These are phyloP conservation scores for Notechis scutatus DNA, from an alignment of 2,113 vertebrate species.

Conservation along the genomic window DNA sequence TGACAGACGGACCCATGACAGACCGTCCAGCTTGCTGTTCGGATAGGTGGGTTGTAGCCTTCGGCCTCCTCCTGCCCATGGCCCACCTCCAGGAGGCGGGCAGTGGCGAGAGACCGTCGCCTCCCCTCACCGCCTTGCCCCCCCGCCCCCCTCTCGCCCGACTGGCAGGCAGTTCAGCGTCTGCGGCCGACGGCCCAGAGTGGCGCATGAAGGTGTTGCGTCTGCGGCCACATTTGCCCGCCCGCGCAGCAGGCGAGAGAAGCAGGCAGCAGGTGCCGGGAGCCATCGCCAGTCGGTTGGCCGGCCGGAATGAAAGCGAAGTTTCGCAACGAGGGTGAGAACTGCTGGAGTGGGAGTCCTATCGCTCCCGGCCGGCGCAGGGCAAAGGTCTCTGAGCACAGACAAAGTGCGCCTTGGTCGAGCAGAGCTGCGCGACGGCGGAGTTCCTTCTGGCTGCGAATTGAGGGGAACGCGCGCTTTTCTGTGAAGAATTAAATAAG, in stretches of 20 bases:
- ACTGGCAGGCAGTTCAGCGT: neutral
- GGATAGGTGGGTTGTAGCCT: neutral
- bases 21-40: neutral
- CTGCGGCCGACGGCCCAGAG: neutral
- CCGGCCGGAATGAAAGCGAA: neutral
- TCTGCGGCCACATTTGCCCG: neutral
- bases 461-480: neutral
- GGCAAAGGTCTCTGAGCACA: neutral
- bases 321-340: neutral
- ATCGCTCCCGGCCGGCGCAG: neutral
- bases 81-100: neutral
- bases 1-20: neutral
- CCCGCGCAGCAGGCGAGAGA: neutral
- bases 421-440: neutral
- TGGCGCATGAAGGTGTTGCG: accelerated
- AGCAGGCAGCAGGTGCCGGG: neutral
- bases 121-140: too few relatives aligned
- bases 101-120: neutral
- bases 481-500: neutral
- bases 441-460: neutral
- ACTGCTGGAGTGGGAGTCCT: neutral
- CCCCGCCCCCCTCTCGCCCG: neutral
- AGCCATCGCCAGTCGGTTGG: neutral
- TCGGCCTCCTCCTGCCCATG: neutral
- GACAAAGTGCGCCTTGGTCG: neutral